phyloP scores from a whole-genome alignment of 2,797 vertebrate genomes.

The Characodon lateralis region DNA sequence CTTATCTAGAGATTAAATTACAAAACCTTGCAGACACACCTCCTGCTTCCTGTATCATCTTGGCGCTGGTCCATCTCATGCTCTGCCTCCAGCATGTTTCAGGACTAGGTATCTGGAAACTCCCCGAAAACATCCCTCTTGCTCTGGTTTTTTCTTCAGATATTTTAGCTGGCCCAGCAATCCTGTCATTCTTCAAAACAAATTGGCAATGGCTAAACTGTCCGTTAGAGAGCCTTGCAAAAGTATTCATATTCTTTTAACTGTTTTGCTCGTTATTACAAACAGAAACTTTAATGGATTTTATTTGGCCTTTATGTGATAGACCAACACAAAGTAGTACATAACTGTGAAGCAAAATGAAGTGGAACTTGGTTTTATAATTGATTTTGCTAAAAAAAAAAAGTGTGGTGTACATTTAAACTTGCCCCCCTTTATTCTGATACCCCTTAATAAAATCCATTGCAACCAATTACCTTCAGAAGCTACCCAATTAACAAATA shows the following conservation, averaged over 20 bases:
- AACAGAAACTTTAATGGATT: background rate
- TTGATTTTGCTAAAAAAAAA: background rate
- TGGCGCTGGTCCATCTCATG: constrained; percentile 48
- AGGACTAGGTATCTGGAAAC: constrained; percentile 45
- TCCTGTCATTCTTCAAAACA: constrained; percentile 14
- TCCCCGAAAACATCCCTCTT: constrained; percentile 35
- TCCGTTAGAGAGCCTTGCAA: background rate
- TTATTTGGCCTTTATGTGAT: background rate
- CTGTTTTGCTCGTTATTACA: background rate
- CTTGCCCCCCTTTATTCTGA: background rate
- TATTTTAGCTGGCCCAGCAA: background rate
- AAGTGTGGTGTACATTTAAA: background rate
- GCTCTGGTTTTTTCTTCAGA: constrained; percentile 26
- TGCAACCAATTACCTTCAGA: background rate
- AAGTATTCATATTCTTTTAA: background rate
- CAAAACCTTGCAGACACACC: constrained; percentile 50
- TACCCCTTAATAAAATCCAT: background rate
- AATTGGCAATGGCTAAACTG: background rate
- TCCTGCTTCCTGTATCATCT: constrained; percentile 40
- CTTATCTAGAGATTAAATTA: constrained; percentile 67
- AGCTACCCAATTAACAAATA: too few relatives aligned
- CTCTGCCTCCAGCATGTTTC: constrained; percentile 40
- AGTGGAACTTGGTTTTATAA: background rate
- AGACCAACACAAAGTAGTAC: background rate
- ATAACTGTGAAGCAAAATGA: too few relatives aligned